Conservation (phyloP, 2,113 vertebrate genomes). For the Sula dactylatra region DNA sequence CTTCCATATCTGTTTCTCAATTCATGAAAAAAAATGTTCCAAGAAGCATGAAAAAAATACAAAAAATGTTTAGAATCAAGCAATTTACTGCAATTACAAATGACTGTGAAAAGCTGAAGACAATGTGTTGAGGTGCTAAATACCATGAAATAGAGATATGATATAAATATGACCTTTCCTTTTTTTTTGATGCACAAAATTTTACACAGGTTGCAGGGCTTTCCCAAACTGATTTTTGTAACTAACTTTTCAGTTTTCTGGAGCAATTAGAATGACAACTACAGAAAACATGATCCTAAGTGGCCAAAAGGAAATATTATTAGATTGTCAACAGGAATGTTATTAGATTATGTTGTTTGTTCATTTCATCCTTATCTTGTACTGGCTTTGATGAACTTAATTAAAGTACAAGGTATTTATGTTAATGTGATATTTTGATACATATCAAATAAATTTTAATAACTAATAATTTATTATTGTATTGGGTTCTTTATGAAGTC, state of each 20-base stretch:
- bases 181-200: background rate
- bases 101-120: background rate
- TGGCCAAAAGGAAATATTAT: background rate
- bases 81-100: background rate
- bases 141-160: background rate
- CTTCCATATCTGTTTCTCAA: background rate
- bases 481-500: background rate
- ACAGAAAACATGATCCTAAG: background rate
- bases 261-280: background rate
- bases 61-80: background rate
- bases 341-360: background rate
- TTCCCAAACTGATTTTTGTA: background rate
- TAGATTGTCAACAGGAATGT: background rate
- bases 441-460: background rate
- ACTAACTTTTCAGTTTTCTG: background rate
- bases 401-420: background rate
- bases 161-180: background rate
- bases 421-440: background rate
- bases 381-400: background rate
- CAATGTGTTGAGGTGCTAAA: background rate
- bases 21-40: background rate
- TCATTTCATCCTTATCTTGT: constrained; percentile 10
- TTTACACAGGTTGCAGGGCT: background rate
- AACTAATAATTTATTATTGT: background rate
- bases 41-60: background rate